Evolutionary conservation across 1,140 invertebrate species (phyloP).

Genomic region (Apis dorsata): DNA sequence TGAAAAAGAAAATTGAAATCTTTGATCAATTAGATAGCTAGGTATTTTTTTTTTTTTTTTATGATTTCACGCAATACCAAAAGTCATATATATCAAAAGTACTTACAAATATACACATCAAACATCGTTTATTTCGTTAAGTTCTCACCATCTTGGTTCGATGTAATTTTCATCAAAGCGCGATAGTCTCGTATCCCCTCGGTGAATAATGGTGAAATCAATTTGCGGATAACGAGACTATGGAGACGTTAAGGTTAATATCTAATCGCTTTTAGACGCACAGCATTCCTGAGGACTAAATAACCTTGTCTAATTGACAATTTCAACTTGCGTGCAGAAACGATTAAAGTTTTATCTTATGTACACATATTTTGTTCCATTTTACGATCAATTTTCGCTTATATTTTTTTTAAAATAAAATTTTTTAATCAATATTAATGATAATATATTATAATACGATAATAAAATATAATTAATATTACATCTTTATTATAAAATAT

Average conservation of each 20-base stretch:
- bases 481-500: no score
- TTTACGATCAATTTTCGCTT: no score
- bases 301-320: conserved; percentile 42
- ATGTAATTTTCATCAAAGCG: conserved; percentile 22
- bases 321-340: conserved; percentile 45
- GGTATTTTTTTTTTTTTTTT: no score
- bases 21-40: not conserved
- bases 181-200: conserved; percentile 13
- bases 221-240: conserved; percentile 46
- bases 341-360: conserved; percentile 17
- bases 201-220: conserved; percentile 41
- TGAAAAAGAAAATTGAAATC: not conserved
- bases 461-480: no score
- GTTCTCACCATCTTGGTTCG: not conserved
- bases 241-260: conserved; percentile 35
- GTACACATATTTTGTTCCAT: no score
- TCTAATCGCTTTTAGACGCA: conserved; percentile 20
- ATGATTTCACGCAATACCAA: not conserved
- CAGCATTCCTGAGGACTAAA: conserved; percentile 35
- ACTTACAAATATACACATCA: not conserved
- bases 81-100: not conserved
- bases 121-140: conserved; percentile 27
- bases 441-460: no score
- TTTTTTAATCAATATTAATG: no score
- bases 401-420: no score